Conservation (phyloP, 1,140 invertebrate species). For the Heliconius hewitsoni region DNA sequence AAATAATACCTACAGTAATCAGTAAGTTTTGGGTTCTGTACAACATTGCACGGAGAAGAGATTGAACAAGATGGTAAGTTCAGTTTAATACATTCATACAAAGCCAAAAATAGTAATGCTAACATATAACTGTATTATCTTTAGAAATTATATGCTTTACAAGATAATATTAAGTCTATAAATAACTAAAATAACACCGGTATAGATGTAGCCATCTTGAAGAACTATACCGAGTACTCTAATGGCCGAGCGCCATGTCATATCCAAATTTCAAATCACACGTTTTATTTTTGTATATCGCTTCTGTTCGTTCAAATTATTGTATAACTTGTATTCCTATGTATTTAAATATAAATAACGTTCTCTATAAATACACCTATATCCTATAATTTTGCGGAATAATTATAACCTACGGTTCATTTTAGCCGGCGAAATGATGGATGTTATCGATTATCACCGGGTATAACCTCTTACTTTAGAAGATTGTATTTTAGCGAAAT, state of each 20-base stretch:
- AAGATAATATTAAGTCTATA: not conserved
- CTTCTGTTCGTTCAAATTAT: not conserved
- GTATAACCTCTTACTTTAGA: slow-evolving; percentile 6
- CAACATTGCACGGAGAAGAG: slow-evolving; percentile 42
- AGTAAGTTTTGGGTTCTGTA: not conserved
- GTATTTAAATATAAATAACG: not conserved
- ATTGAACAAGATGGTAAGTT: slow-evolving; percentile 49
- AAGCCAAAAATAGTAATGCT: not conserved
- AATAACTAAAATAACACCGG: slow-evolving; percentile 42
- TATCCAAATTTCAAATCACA: slow-evolving; percentile 51
- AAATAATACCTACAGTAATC: not conserved
- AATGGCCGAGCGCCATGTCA: slow-evolving; percentile 74
- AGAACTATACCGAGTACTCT: slow-evolving; percentile 33
- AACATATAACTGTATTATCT: not conserved
- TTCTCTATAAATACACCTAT: not conserved
- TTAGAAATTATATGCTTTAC: not conserved
- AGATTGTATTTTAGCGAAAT: not conserved
- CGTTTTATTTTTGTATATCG: slow-evolving; percentile 41
- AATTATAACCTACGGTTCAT: not conserved
- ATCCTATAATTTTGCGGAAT: not conserved
- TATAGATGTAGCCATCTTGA: slow-evolving; percentile 72
- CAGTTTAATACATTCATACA: not conserved
- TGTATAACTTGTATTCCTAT: not conserved
- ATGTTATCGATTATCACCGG: slow-evolving; percentile 14
- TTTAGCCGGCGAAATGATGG: slow-evolving; percentile 14